Base-by-base conservation (phyloP, 2,113 vertebrate genomes). In the Ophthalmolycus amberensis region DNA sequence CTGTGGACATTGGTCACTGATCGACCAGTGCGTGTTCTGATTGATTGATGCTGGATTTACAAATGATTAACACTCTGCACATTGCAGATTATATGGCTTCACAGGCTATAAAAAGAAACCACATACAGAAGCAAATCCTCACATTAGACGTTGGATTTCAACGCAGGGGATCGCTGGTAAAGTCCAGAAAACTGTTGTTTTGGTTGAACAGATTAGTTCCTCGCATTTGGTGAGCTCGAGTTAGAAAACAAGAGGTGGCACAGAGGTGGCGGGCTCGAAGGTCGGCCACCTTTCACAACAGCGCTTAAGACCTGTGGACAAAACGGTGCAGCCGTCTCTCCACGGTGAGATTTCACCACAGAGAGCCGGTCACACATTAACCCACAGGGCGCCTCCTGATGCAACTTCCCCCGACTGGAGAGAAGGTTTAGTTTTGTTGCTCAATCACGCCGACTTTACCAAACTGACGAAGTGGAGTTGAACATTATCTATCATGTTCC, bases 31-130 rank as follows among this genome's bases (percentile, higher is more conserved):
- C 18, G 22, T 27, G 48, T 75, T 69, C 38, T 2, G 25, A 60
- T n/a, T 4, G 27, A 60, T n/a, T 29, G 34, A 77, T 79, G 4
- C 3, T 1, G 7, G 25, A 69, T 71, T 69, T 27, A 81, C 40
- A 71, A 90, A 93, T 91, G 25, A 92, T 89, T 91, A 88, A 91
- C 89, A 48, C 32, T 70, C 37, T 1, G 4, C 68, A 75, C 2
- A 3, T 1, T 9, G 40, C 69, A 71, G 73, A 60, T 82, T 65
- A 59, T 4, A 71, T 4, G 6, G 73, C 59, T 32, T 59, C 25
- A 16, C 12, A n/a, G 0, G 18, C 12, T 71, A 27, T 60, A 46
- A 77, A 64, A 58, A 12, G 0, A 38, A 32, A 68, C 12, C 34
- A 66, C 1, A 22, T 0, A 25, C 25, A 54, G 38, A 12, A 6